Evolutionary conservation across 2,888 invertebrate species (phyloP).

Genomic region (Dilophus febrilis): DNA sequence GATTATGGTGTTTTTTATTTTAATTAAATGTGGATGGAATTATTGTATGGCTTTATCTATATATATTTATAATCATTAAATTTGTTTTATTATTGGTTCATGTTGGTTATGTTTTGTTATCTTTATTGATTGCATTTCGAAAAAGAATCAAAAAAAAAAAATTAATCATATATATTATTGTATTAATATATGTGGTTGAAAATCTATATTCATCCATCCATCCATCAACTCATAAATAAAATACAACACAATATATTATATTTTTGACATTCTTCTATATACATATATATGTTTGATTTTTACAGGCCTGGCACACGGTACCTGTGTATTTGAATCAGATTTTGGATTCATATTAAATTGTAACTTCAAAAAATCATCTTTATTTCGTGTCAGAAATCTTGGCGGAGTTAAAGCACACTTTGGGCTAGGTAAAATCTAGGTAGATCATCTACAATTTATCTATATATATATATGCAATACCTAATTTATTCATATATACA

Average conservation of each 20-base stretch:
- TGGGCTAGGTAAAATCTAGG: constrained; percentile 57
- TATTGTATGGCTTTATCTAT: too few relatives aligned
- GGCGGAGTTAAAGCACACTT: constrained; percentile 82
- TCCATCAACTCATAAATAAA: not conserved
- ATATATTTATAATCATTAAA: too few relatives aligned
- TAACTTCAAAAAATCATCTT: constrained; percentile 80
- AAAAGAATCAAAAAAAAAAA: too few relatives aligned
- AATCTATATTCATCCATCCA: not conserved
- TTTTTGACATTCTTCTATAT: not conserved
- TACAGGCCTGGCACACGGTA: constrained; percentile 48
- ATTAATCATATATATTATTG: too few relatives aligned
- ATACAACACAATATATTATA: not conserved
- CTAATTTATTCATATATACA: too few relatives aligned
- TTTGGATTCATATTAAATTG: constrained; percentile 82
- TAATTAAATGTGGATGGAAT: too few relatives aligned
- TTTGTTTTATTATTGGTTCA: too few relatives aligned
- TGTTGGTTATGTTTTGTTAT: too few relatives aligned
- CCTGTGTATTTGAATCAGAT: constrained; percentile 77
- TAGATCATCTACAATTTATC: constrained; percentile 9
- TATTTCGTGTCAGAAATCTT: constrained; percentile 78
- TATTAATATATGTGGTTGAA: too few relatives aligned
- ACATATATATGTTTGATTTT: constrained; percentile 15
- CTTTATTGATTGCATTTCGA: too few relatives aligned
- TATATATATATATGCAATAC: constrained; percentile 8
- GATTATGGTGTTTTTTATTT: too few relatives aligned